phyloP scores from a whole-genome alignment of 2,888 invertebrate genomes.

The Cantharis nigra region DNA sequence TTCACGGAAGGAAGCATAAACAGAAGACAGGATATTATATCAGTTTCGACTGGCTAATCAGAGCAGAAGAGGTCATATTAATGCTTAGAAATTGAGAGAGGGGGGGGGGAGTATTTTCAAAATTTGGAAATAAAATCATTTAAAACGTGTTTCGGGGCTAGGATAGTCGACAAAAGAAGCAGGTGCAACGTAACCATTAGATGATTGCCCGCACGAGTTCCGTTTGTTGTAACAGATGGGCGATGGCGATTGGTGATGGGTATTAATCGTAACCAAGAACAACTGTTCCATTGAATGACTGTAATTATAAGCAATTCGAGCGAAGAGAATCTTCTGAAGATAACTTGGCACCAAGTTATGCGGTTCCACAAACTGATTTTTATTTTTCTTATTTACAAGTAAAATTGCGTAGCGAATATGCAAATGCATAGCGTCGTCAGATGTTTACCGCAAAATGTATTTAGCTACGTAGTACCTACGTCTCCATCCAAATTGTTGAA shows the following conservation, averaged over 20 bases:
- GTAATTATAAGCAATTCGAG: neutral
- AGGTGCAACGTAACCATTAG: neutral
- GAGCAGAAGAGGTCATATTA: too few species aligned
- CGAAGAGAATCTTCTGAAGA: neutral
- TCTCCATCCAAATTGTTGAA: neutral
- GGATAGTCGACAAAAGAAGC: too few species aligned
- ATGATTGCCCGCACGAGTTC: neutral
- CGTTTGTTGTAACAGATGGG: neutral
- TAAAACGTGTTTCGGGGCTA: too few species aligned
- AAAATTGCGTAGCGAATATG: neutral
- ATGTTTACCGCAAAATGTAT: neutral
- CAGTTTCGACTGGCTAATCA: too few species aligned
- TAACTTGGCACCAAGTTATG: too few species aligned
- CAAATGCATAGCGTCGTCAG: neutral
- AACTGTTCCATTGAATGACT: neutral
- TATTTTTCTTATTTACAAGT: too few species aligned
- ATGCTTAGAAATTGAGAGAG: too few species aligned
- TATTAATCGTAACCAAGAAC: neutral
- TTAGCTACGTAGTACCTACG: neutral
- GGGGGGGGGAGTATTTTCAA: too few species aligned
- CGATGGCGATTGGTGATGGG: neutral
- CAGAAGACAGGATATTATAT: too few species aligned
- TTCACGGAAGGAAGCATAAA: neutral
- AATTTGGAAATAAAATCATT: too few species aligned
- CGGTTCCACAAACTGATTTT: too few species aligned